Percentiles rank a stretch among this genome's conserved stretches.
These are phyloP conservation scores for Erpornis zantholeuca DNA, from an alignment of 2,113 vertebrate species.

Conservation along the genomic window DNA sequence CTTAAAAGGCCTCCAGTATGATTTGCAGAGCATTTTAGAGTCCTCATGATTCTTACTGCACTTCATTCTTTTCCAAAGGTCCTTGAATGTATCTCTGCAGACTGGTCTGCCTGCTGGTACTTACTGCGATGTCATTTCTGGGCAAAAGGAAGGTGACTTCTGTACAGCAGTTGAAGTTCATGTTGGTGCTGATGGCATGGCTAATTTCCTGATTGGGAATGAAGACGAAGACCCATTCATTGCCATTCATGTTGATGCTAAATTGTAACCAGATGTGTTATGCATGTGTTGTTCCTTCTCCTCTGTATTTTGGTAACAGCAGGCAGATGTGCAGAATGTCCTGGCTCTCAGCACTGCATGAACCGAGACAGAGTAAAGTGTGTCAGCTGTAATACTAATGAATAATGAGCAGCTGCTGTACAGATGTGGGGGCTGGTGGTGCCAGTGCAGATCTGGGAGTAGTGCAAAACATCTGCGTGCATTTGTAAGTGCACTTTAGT, in stretches of 20 bases:
- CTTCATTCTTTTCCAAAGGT: conserved; percentile 64
- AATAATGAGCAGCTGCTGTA: not conserved
- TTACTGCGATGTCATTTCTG: conserved; percentile 94
- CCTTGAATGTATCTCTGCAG: conserved; percentile 76
- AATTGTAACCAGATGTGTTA: conserved; percentile 66
- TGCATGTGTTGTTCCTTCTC: not conserved
- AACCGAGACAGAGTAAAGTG: rapidly evolving
- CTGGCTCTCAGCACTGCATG: not conserved
- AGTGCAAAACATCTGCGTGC: not conserved
- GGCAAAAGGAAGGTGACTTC: conserved; percentile 74
- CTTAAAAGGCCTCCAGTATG: not conserved
- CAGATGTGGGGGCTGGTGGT: not conserved
- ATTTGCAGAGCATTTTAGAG: not conserved
- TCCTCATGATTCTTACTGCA: not conserved
- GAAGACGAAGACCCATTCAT: conserved; percentile 83
- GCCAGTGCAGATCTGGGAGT: not conserved
- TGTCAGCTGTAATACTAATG: not conserved
- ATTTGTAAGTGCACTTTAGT: not conserved
- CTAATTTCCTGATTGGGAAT: conserved; percentile 82
- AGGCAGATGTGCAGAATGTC: not conserved
- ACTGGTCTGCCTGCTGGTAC: conserved; percentile 85
- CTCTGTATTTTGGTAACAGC: not conserved
- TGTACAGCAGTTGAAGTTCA: conserved; percentile 80
- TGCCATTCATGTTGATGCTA: conserved; percentile 80
- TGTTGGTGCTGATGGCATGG: conserved; percentile 76